These are phyloP conservation scores for Garrulus glandarius DNA, from an alignment of 2,797 vertebrate genomes.

Conservation along the genomic window DNA sequence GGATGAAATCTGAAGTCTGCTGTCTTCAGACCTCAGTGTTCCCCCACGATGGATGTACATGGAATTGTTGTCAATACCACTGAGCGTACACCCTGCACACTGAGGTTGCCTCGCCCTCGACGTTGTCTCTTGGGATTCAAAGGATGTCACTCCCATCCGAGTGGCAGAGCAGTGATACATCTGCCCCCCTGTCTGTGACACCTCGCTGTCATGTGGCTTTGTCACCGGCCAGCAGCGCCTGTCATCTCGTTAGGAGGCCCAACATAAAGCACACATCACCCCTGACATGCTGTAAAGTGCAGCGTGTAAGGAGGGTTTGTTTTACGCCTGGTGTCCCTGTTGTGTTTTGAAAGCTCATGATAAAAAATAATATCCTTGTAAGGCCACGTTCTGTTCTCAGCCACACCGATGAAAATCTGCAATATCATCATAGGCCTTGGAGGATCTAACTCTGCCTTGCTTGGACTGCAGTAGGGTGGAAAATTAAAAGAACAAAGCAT, in stretches of 20 bases:
- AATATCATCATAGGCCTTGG: background rate
- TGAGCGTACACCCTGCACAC: background rate
- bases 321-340: background rate
- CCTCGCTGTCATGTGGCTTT: constrained; percentile 34
- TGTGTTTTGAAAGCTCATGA: background rate
- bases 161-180: constrained; percentile 52
- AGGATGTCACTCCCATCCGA: constrained; percentile 45
- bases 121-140: constrained; percentile 42
- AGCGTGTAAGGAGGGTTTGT: background rate
- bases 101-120: background rate
- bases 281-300: background rate
- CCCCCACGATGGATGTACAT: fast-evolving
- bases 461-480: background rate
- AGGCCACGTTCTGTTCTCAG: background rate
- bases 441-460: background rate
- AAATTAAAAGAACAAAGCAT: background rate
- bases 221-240: constrained; percentile 48
- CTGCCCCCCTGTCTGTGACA: constrained; percentile 56
- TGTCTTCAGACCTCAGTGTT: background rate
- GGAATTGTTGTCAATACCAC: background rate
- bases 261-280: background rate
- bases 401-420: background rate
- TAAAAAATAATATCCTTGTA: background rate
- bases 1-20: background rate
- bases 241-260: constrained; percentile 50